These are phyloP conservation scores for Parthenolecanium corni DNA, from an alignment of 2,888 invertebrate genomes.

Conservation along the genomic window DNA sequence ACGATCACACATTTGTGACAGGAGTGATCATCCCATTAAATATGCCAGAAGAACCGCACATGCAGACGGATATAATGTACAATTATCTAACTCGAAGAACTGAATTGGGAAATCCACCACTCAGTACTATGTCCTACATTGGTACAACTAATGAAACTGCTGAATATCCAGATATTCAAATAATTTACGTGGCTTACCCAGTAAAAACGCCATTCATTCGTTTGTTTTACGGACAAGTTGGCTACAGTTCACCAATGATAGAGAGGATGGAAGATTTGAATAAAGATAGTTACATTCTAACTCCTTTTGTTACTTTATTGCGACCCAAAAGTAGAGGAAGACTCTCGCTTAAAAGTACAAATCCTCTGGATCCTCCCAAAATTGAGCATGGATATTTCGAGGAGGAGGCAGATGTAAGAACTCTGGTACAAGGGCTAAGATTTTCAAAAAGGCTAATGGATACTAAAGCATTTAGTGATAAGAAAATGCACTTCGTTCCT, in stretches of 20 bases:
- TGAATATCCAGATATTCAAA: slow-evolving; percentile 11
- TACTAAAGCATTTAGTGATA: not conserved
- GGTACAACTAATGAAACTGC: not conserved
- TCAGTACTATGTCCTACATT: not conserved
- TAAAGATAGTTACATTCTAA: not conserved
- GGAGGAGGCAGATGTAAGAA: slow-evolving; percentile 1
- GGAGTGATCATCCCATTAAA: not conserved
- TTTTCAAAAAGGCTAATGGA: not conserved
- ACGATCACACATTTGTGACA: not conserved
- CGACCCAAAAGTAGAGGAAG: slow-evolving; percentile 14
- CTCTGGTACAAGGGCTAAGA: not conserved
- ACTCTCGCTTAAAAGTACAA: not conserved
- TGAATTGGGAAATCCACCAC: not conserved
- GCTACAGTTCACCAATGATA: not conserved
- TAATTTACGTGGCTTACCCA: not conserved
- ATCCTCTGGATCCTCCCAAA: not conserved
- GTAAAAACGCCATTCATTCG: not conserved
- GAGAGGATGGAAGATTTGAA: not conserved
- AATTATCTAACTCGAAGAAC: not conserved
- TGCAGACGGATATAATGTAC: not conserved
- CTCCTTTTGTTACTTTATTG: not conserved
- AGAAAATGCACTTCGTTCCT: not conserved
- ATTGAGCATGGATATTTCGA: slow-evolving; percentile 11
- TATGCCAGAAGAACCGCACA: not conserved
- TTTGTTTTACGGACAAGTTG: not conserved